Evolutionary conservation across 2,888 invertebrate species (phyloP), one percentile per base, ranked within the genome.

Genomic region (Epiblema foenella): DNA sequence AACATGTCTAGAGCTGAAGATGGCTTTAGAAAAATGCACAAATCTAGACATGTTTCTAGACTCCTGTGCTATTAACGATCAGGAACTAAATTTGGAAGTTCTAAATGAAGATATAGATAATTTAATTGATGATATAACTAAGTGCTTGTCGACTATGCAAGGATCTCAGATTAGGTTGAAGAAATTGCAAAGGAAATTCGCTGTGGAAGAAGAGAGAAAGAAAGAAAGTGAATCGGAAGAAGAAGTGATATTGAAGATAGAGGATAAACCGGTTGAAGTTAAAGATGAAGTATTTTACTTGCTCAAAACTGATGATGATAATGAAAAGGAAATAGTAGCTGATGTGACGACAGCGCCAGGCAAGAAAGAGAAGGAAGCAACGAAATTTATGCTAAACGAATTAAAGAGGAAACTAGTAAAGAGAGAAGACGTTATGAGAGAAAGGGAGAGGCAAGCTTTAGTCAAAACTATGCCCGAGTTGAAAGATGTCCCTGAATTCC

Each of bases 201-300:
- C 75, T 0, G 73, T 74, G 15, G 76, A 77, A 2, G 81, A 84
- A 18, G 81, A 81, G n/a, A 79, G 77, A 15, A 73, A 79, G 2
- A 76, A 79, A 0, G 85, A 86, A n/a, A 76, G 69, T 5, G 78
- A 76, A 9, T 69, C 74, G n/a, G 77, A 80, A 60, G 77, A 77
- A 0, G 74, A 73, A 70, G 81, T 77, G 5, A 77, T 91, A 75
- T 79, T 89, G 58, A 86, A 81, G 80, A 89, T 93, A 66, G 90
- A 88, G 77, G 88, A 91, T 68, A 80, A 76, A 62, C 87, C 85
- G 37, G 89, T 88, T 60, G 90, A 89, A 75, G 79, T 85, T 18
- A 89, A 79, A 75, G 94, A 94, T 77, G 93, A 94, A 81, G 94
- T 94, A 60, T 94, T 91, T 77, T 94, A 91, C 81, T 92, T 85